Conservation (phyloP, 2,113 vertebrate species). For the Herpailurus yagouaroundi region DNA sequence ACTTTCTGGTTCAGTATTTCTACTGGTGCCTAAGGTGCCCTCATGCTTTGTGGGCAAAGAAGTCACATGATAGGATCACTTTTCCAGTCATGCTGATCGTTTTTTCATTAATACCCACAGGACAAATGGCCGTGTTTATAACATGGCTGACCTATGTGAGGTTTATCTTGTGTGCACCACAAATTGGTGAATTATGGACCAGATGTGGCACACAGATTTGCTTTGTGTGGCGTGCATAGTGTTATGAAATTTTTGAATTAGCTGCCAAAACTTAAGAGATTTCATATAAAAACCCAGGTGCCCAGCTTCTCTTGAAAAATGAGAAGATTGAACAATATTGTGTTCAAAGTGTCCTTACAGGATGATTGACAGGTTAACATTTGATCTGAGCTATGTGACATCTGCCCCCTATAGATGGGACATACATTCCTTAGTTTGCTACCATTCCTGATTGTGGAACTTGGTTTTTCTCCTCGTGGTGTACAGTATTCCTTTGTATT, state of each 20-base stretch:
- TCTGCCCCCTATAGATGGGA: not conserved
- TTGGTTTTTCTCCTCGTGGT: not conserved
- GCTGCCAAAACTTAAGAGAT: not conserved
- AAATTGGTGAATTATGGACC: not conserved
- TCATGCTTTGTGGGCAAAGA: not conserved
- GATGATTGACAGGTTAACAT: not conserved
- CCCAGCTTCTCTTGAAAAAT: not conserved
- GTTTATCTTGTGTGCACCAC: not conserved
- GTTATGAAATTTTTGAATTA: not conserved
- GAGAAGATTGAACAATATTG: not conserved
- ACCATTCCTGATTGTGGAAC: no score
- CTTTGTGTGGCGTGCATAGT: not conserved
- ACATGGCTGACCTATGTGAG: fast-evolving
- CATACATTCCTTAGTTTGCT: not conserved
- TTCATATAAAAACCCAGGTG: not conserved
- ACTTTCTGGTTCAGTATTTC: not conserved
- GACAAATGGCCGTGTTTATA: not conserved
- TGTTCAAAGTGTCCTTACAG: not conserved
- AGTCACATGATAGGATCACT: not conserved
- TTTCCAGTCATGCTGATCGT: not conserved
- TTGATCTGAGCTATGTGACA: not conserved
- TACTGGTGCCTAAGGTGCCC: not conserved
- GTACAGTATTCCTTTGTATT: not conserved
- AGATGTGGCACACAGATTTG: not conserved
- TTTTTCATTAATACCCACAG: not conserved